Evolutionary conservation across 2,113 vertebrate species (phyloP).

Genomic region (Nibea albiflora): DNA sequence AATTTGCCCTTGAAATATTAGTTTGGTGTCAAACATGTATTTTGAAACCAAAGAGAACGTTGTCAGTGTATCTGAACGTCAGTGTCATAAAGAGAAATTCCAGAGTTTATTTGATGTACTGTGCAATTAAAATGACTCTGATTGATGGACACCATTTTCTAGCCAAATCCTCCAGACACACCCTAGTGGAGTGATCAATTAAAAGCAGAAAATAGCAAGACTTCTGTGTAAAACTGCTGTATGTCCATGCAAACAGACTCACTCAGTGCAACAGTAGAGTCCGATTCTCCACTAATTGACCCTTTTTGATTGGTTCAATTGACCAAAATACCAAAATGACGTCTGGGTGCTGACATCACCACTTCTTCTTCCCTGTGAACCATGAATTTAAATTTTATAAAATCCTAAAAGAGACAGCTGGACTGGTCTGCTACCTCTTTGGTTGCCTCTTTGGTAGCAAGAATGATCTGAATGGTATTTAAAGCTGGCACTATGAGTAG

Average conservation of each 20-base stretch:
- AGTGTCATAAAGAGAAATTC: neutral
- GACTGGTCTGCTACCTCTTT: neutral
- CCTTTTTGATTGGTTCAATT: conserved; percentile 24
- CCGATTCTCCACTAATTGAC: conserved; percentile 19
- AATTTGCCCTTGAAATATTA: conserved; percentile 11
- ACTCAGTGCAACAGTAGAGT: conserved; percentile 4
- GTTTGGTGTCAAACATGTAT: conserved; percentile 3
- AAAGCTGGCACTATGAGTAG: neutral
- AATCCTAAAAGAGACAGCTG: neutral
- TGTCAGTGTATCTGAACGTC: neutral
- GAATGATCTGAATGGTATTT: neutral
- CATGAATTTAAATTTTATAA: neutral
- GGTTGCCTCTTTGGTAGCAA: neutral
- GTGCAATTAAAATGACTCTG: conserved; percentile 31
- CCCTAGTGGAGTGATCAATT: conserved; percentile 5
- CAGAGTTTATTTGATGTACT: conserved; percentile 2
- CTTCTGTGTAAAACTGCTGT: neutral
- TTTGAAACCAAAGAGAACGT: conserved; percentile 4
- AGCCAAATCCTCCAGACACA: neutral
- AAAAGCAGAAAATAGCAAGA: neutral
- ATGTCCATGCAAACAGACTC: neutral
- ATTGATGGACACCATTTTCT: conserved; percentile 3
- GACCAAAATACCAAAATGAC: neutral
- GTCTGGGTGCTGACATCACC: neutral
- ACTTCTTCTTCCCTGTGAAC: neutral